phyloP scores from a whole-genome alignment of 1,140 invertebrate genomes.

The Ganaspis sp. region DNA sequence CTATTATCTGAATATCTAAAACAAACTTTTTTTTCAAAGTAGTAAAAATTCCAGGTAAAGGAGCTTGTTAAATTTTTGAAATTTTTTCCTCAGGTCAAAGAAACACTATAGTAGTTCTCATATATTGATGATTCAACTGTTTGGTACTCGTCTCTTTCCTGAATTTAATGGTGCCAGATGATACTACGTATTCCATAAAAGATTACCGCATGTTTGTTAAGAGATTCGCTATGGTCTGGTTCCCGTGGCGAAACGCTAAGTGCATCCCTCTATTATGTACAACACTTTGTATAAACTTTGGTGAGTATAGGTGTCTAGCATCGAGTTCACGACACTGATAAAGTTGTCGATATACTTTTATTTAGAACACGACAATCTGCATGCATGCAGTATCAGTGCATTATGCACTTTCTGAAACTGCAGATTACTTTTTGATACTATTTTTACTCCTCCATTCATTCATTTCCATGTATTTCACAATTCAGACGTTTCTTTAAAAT shows the following conservation, averaged over 20 bases:
- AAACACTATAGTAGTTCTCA: neutral
- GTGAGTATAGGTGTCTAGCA: neutral
- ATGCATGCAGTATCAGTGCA: neutral
- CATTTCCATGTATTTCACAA: too few species aligned
- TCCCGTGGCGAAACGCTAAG: slow-evolving; percentile 71
- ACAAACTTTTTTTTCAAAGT: too few species aligned
- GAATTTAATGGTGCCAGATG: slow-evolving; percentile 65
- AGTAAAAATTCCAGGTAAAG: neutral
- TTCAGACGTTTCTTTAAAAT: too few species aligned
- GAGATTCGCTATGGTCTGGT: slow-evolving; percentile 67
- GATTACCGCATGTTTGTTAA: slow-evolving; percentile 70
- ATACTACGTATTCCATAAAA: slow-evolving; percentile 61
- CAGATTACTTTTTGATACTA: too few species aligned
- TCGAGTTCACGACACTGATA: slow-evolving; percentile 1
- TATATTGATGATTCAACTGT: slow-evolving; percentile 66
- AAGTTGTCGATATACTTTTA: neutral
- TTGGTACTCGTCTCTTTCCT: slow-evolving; percentile 50
- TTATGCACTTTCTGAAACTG: neutral
- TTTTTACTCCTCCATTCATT: too few species aligned
- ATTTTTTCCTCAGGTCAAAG: neutral
- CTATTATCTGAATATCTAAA: too few species aligned
- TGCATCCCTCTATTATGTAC: slow-evolving; percentile 69
- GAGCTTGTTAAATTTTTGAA: slow-evolving; percentile 42
- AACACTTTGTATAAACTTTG: slow-evolving; percentile 55
- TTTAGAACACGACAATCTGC: neutral